Percentiles rank a stretch among this genome's conserved stretches.
Evolutionary conservation across 2,888 invertebrate species (phyloP).

Genomic region (Troides aeacus): DNA sequence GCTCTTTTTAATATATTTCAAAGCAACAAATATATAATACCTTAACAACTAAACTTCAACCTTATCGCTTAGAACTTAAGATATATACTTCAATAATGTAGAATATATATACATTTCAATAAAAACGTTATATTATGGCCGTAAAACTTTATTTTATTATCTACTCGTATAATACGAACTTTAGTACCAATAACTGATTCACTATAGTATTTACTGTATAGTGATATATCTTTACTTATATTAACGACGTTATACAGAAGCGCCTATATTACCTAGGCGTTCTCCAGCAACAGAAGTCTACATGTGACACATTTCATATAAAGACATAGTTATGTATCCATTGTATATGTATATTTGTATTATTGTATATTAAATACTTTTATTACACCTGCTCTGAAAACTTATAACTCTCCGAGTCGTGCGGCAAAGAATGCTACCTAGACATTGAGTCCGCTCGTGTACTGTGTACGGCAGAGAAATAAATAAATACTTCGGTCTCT

Average conservation of each 20-base stretch:
- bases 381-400: too few relatives aligned
- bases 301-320: too few relatives aligned
- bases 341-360: too few relatives aligned
- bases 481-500: neutral
- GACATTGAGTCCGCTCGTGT: too few relatives aligned
- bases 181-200: conserved; percentile 13
- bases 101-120: neutral
- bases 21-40: conserved; percentile 1
- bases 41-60: neutral
- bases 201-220: neutral
- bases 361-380: too few relatives aligned
- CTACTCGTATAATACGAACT: conserved; percentile 2
- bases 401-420: too few relatives aligned
- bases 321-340: too few relatives aligned
- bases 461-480: too few relatives aligned
- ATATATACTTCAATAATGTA: conserved; percentile 2
- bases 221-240: neutral
- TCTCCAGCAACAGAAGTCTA: too few relatives aligned
- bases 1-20: conserved; percentile 6
- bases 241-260: too few relatives aligned
- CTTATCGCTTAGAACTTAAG: neutral
- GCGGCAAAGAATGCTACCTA: too few relatives aligned
- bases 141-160: conserved; percentile 13
- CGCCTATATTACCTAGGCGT: too few relatives aligned
- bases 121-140: neutral